Base-by-base conservation (phyloP, 2,797 vertebrate species). In the Esox lucius region DNA sequence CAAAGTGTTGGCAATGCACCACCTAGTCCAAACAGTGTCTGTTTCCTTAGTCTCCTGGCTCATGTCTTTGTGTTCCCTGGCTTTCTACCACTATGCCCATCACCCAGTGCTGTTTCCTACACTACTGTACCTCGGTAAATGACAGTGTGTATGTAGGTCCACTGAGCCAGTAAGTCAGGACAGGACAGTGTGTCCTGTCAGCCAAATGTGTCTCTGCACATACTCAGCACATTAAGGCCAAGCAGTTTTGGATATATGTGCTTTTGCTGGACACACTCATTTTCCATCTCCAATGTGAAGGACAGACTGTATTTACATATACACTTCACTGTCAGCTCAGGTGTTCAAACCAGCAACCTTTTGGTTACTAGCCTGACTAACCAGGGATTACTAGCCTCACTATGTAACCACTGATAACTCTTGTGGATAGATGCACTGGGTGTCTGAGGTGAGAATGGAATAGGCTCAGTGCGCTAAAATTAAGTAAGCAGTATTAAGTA, bases 271-370 rank as follows among this genome's bases (percentile, higher is more conserved):
- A 42, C 66, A 68, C 31, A 35, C 31, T 68, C 24, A 48, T 53
- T 70, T 70, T 53, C 69, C 69, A 70, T 70, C 49, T 70, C 69
- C 28, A 49, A 0, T n/a, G 31, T 68, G 35, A 17, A 68, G 66
- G 19, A 42, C 31, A 33, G 62, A 33, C 19, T 42, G 35, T 42
- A n/a, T 68, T 66, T 22, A 61, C 12, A 24, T 46, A 46, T 46
- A 11, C 2, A 46, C 12, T 46, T 46, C 42, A 46, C 42, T 46
- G 42, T 46, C 42, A 13, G 42, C 12, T 46, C 42, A 46, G 42
- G 1, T 13, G 12, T 46, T 46, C 12, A 46, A 46, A 46, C 42
- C 9, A 46, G 11, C 42, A 12, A 46, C 6, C 6, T 11, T 46
- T 13, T 46, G 42, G 42, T 46, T 46, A 46, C 42, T 1, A 46